phyloP scores from a whole-genome alignment of 92 coral and sea anemone species.

The Parazoanthus darwini region DNA sequence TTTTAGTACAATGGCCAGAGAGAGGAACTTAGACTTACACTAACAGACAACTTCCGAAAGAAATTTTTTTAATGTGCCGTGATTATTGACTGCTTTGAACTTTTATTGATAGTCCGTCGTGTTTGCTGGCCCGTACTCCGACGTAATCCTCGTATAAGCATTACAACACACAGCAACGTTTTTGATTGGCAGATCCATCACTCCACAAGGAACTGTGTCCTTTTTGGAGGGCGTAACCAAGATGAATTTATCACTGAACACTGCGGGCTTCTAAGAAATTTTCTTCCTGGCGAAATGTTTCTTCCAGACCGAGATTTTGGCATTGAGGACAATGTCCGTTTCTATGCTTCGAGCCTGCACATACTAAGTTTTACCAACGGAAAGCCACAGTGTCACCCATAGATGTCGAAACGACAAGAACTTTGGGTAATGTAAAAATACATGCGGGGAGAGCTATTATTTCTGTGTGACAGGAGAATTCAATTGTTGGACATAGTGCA shows the following conservation, averaged over 20 bases:
- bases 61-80: slow-evolving; percentile 36
- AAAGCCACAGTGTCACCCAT: slow-evolving; percentile 47
- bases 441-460: slow-evolving; percentile 54
- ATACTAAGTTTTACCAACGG: slow-evolving; percentile 53
- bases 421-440: slow-evolving; percentile 41
- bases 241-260: slow-evolving; percentile 68
- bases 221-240: slow-evolving; percentile 66
- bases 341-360: slow-evolving; percentile 31
- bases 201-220: slow-evolving; percentile 74
- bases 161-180: slow-evolving; percentile 42
- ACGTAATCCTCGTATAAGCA: slow-evolving; percentile 46
- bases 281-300: slow-evolving; percentile 66
- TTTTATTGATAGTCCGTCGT: slow-evolving; percentile 44
- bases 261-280: slow-evolving; percentile 59
- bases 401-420: slow-evolving; percentile 48
- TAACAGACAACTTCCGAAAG: slow-evolving; percentile 17
- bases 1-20: slow-evolving; percentile 42
- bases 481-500: slow-evolving; percentile 33
- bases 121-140: slow-evolving; percentile 39
- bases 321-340: slow-evolving; percentile 44
- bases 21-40: slow-evolving; percentile 33
- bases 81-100: slow-evolving; percentile 49
- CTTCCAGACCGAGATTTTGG: slow-evolving; percentile 50
- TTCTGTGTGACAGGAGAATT: slow-evolving; percentile 40
- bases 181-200: slow-evolving; percentile 29